Evolutionary conservation across 2,888 invertebrate genomes (phyloP), one percentile per base, ranked within the genome.

Genomic region (Pachymerium ferrugineum): DNA sequence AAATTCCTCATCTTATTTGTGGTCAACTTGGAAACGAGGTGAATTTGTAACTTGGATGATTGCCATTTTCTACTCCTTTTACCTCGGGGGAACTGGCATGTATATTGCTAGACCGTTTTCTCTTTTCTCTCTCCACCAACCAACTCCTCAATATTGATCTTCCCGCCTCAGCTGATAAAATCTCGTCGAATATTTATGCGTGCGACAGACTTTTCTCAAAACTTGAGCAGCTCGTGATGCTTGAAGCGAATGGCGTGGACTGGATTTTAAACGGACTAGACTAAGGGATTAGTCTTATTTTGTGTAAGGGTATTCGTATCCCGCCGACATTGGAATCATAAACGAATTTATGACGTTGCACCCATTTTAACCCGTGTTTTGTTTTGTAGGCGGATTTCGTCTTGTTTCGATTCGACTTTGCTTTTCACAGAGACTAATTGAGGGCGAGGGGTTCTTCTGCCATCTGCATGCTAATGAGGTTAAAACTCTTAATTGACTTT

Each of bases 141-240:
- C n/a, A n/a, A n/a, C n/a, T n/a, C n/a, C n/a, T n/a, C n/a, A n/a
- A 25, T 62, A 62, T 62, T 28, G 62, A 62, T 62, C 62, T 62
- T 62, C 62, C 62, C 62, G 25, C 62, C 25, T 62, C 62, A 62
- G 62, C 62, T 62, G 62, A 62, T 62, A 62, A 62, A 62, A 62
- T 62, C 62, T 62, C 62, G 62, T 62, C 62, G 62, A 62, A 62
- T 62, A 62, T 62, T 62, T 62, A 62, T 62, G 62, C 62, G 62
- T 62, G 62, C 62, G 62, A 62, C 62, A 62, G 62, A 62, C 62
- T 62, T 62, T 62, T 62, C 62, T 62, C 62, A 62, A 62, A 62
- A 62, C 62, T 62, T 62, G 62, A 62, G 28, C 62, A 62, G 62
- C 28, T 62, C 62, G 25, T 62, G 62, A 62, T 62, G 62, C 62